Evolutionary conservation across 37 sponge, comb jelly and placozoan genomes (phyloP).

Genomic region (Ianthella basta): DNA sequence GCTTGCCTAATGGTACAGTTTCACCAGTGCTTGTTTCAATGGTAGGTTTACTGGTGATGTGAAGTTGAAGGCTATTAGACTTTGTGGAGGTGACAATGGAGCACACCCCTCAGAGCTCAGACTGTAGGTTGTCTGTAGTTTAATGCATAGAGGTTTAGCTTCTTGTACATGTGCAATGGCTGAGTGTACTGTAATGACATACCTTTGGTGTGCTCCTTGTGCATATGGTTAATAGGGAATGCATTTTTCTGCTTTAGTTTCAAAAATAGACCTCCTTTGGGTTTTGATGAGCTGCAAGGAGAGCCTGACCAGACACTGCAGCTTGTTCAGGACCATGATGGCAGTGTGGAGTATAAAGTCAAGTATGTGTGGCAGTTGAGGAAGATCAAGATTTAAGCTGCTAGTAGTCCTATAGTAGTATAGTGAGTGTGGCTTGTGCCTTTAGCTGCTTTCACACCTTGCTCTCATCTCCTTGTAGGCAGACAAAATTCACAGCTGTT

Average conservation of each 20-base stretch:
- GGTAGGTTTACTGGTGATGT: constrained; percentile 92
- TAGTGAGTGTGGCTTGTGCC: too few species aligned
- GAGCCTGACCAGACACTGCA: constrained; percentile 82
- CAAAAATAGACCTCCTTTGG: constrained; percentile 88
- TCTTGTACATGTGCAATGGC: not conserved
- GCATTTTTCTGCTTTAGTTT: constrained; percentile 43
- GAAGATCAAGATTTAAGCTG: constrained; percentile 6
- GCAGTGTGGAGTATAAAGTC: constrained; percentile 80
- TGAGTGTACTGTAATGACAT: not conserved
- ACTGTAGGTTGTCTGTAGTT: constrained; percentile 58
- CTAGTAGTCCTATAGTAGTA: too few species aligned
- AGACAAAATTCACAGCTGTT: constrained; percentile 79
- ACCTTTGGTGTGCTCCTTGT: not conserved
- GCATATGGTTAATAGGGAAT: not conserved
- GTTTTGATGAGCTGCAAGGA: constrained; percentile 88
- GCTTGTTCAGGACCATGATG: constrained; percentile 69
- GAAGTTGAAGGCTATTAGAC: constrained; percentile 85
- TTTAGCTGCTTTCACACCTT: not conserved
- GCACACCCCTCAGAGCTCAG: constrained; percentile 83
- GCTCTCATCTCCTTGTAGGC: constrained; percentile 58
- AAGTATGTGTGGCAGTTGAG: constrained; percentile 67
- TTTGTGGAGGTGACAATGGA: constrained; percentile 87
- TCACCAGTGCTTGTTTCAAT: not conserved
- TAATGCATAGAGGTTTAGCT: not conserved
- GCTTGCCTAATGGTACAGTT: not conserved